Conservation (phyloP, 1,140 invertebrate genomes). For the Rhopalosiphum maidis region DNA sequence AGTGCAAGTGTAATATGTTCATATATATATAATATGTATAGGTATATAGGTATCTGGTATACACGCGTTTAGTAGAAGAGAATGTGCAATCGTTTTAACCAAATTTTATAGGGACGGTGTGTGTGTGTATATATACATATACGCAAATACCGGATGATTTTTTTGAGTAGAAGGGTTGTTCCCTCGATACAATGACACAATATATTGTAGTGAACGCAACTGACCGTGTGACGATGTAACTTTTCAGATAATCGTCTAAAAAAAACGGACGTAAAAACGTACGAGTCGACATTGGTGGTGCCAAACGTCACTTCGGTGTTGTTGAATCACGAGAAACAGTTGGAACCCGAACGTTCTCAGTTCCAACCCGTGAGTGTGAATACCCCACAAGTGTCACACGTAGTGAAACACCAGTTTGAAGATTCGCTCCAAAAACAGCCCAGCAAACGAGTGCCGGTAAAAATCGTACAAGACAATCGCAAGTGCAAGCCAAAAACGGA, state of each 20-base stretch:
- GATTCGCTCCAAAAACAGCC: not conserved
- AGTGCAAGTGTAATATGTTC: not conserved
- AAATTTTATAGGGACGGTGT: not conserved
- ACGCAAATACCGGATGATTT: not conserved
- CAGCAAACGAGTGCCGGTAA: slow-evolving; percentile 38
- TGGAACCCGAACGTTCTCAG: slow-evolving; percentile 2
- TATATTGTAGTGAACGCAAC: not conserved
- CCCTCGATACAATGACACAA: not conserved
- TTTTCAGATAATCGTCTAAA: slow-evolving; percentile 19
- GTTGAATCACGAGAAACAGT: slow-evolving; percentile 13
- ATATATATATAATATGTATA: not conserved
- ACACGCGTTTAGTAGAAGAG: not conserved
- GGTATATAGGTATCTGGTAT: not conserved
- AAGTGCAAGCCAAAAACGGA: slow-evolving; percentile 7
- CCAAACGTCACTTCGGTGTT: slow-evolving; percentile 38
- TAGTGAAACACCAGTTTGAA: not conserved
- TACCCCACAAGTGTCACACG: not conserved
- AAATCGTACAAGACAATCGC: slow-evolving; percentile 51
- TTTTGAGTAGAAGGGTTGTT: not conserved
- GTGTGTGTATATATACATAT: not conserved
- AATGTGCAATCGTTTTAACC: slow-evolving; percentile 32
- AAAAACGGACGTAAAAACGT: slow-evolving; percentile 13
- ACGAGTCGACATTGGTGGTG: slow-evolving; percentile 17
- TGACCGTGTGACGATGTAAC: not conserved
- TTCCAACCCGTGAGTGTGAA: slow-evolving; percentile 40